phyloP scores from a whole-genome alignment of 2,888 invertebrate genomes.

The Drosophila eohydei region DNA sequence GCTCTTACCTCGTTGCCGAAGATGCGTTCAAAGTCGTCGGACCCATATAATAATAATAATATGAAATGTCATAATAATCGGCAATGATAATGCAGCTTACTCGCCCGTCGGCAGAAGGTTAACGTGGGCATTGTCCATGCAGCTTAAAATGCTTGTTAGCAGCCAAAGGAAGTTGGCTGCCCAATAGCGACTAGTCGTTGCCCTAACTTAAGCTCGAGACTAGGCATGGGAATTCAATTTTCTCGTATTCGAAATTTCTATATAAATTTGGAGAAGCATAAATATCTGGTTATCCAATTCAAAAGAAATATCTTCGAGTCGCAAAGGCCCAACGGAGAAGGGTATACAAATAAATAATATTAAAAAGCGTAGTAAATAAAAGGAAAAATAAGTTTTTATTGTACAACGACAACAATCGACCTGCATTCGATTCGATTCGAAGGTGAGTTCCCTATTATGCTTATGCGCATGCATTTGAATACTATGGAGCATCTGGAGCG shows the following conservation, averaged over 20 bases:
- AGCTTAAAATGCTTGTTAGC: conserved; percentile 26
- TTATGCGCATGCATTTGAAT: conserved; percentile 38
- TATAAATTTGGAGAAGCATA: too few relatives aligned
- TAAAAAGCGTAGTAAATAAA: conserved; percentile 7
- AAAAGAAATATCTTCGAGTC: too few relatives aligned
- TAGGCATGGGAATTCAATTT: too few relatives aligned
- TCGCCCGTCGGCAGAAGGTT: conserved; percentile 52
- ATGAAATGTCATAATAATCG: conserved; percentile 44
- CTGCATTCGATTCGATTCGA: conserved; percentile 52
- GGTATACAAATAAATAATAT: conserved; percentile 20
- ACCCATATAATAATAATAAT: conserved; percentile 22
- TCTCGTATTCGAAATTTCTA: too few relatives aligned
- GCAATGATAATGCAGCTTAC: conserved; percentile 53
- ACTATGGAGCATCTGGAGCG: conserved; percentile 51
- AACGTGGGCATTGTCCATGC: conserved; percentile 47
- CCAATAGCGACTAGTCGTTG: conserved; percentile 5
- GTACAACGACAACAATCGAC: conserved; percentile 45
- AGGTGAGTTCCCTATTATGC: conserved; percentile 57
- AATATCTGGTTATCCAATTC: too few relatives aligned
- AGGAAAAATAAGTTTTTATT: conserved; percentile 28
- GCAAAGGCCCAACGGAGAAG: background rate
- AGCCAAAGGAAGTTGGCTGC: background rate
- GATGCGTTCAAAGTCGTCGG: conserved; percentile 34
- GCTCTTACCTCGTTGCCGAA: conserved; percentile 7
- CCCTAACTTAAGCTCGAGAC: background rate